Conservation (phyloP, 2,113 vertebrate genomes). For the Proterorhinus semilunaris region DNA sequence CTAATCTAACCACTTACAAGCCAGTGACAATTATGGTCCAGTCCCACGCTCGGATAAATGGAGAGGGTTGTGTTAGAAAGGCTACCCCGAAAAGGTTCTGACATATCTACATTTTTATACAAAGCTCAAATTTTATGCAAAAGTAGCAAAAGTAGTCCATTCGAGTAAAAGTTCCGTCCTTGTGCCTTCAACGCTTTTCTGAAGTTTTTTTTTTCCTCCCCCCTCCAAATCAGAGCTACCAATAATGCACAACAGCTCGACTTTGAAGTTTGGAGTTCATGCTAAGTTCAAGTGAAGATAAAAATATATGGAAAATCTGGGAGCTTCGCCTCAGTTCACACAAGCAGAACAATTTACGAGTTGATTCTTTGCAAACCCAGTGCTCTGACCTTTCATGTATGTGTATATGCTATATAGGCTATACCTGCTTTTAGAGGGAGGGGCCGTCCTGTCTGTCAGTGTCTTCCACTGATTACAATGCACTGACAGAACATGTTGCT, state of each 20-base stretch:
- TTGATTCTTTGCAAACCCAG: not conserved
- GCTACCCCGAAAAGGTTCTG: not conserved
- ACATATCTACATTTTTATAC: not conserved
- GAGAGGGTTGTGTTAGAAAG: no score
- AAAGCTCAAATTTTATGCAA: not conserved
- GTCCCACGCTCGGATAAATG: no score
- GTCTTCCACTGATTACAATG: not conserved
- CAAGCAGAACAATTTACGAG: not conserved
- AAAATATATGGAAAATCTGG: constrained; percentile 5
- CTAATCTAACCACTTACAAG: no score
- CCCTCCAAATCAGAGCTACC: constrained; percentile 1
- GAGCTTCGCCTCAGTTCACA: not conserved
- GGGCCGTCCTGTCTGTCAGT: not conserved
- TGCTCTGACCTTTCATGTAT: not conserved
- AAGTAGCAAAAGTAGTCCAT: not conserved
- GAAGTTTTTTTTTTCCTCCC: not conserved
- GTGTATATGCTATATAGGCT: not conserved
- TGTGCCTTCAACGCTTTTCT: constrained; percentile 1
- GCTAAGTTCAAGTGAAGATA: constrained; percentile 7
- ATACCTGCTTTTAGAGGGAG: not conserved
- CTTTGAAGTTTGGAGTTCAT: constrained; percentile 8
- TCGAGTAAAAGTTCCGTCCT: not conserved
- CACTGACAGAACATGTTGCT: not conserved
- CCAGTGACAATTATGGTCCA: no score
- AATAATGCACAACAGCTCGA: constrained; percentile 3